Conservation (phyloP, 2,797 vertebrate species). For the Acanthurus lineatus region DNA sequence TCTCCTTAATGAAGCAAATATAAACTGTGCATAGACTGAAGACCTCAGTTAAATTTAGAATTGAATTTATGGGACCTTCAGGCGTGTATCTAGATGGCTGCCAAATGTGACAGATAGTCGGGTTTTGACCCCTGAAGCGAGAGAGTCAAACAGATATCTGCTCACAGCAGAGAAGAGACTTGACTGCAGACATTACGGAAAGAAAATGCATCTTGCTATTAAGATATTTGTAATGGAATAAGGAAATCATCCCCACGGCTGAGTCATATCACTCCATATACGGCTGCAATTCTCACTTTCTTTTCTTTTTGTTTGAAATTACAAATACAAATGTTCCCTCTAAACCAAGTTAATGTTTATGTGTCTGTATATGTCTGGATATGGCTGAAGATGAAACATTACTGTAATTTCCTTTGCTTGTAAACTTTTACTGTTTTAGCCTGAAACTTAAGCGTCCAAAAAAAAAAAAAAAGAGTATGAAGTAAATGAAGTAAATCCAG, state of each 20-base stretch:
- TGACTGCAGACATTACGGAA: constrained; percentile 58
- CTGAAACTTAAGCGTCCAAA: not conserved
- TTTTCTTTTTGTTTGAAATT: constrained; percentile 18
- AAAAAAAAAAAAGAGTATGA: no score
- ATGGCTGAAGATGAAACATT: constrained; percentile 18
- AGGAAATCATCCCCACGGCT: constrained; percentile 37
- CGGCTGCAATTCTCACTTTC: constrained; percentile 6
- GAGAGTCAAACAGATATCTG: constrained; percentile 65
- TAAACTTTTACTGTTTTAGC: constrained; percentile 1
- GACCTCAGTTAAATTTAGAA: constrained; percentile 54
- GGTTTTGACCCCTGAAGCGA: constrained; percentile 68
- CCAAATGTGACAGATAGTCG: constrained; percentile 68
- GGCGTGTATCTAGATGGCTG: constrained; percentile 61
- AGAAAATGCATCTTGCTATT: constrained; percentile 53
- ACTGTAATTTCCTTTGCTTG: not conserved
- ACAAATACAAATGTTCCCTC: constrained; percentile 13
- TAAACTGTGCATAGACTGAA: constrained; percentile 49
- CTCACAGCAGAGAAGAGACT: constrained; percentile 52
- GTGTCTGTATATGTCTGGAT: not conserved
- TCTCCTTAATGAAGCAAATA: constrained; percentile 59
- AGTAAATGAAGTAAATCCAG: constrained; percentile 19
- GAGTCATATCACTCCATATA: constrained; percentile 27
- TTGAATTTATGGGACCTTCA: constrained; percentile 56
- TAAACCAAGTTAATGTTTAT: constrained; percentile 2
- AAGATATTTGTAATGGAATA: constrained; percentile 37